These are phyloP conservation scores for Lampropteryx suffumata DNA, from an alignment of 2,888 invertebrate genomes.

Conservation along the genomic window DNA sequence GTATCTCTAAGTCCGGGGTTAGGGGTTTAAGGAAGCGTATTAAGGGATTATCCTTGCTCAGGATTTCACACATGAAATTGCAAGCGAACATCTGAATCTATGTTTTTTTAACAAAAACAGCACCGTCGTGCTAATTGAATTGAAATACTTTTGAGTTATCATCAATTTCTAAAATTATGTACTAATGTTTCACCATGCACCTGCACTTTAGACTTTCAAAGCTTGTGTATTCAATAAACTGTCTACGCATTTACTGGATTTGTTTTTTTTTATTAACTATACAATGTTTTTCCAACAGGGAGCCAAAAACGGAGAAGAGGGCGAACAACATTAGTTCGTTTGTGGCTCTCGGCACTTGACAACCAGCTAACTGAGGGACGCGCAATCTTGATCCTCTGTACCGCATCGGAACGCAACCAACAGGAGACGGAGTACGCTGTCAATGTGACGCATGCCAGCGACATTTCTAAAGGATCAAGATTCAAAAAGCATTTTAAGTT, in stretches of 20 bases:
- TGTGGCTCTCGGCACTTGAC: constrained; percentile 88
- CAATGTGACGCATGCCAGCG: constrained; percentile 44
- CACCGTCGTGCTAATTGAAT: background rate
- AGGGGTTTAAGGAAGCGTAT: too few species aligned
- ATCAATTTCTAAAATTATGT: constrained; percentile 2
- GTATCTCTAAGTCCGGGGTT: too few species aligned
- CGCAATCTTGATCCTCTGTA: constrained; percentile 72
- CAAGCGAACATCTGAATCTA: background rate
- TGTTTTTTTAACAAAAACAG: background rate
- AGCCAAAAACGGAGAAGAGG: constrained; percentile 93
- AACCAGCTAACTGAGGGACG: constrained; percentile 83
- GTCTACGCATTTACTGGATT: too few species aligned
- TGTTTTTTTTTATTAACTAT: background rate
- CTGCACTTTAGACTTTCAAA: constrained; percentile 45
- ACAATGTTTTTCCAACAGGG: constrained; percentile 78
- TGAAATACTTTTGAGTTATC: background rate
- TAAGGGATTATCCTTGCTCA: too few species aligned
- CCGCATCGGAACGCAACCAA: constrained; percentile 58
- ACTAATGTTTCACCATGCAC: constrained; percentile 59
- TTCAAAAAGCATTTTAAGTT: constrained; percentile 34
- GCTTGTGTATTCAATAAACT: constrained; percentile 6
- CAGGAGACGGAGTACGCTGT: constrained; percentile 54
- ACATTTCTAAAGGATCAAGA: constrained; percentile 62
- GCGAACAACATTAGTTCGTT: constrained; percentile 93
- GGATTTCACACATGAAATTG: background rate